phyloP scores from a whole-genome alignment of 2,888 invertebrate species.

The Galerucella pusilla region DNA sequence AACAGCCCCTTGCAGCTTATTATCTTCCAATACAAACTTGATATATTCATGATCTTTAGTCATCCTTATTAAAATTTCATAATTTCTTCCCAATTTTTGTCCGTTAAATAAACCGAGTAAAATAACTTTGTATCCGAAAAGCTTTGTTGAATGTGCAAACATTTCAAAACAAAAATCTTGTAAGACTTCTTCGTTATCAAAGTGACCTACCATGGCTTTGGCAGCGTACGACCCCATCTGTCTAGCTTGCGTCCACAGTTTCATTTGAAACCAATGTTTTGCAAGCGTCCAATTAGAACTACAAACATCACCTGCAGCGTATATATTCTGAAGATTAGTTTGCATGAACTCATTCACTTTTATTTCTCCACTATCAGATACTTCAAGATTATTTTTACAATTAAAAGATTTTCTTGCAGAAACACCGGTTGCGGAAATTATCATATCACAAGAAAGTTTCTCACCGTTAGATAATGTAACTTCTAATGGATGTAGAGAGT shows the following conservation, averaged over 20 bases:
- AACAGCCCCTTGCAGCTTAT: conserved; percentile 91
- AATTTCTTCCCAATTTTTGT: conserved; percentile 82
- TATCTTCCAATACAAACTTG: conserved; percentile 87
- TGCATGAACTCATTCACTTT: conserved; percentile 87
- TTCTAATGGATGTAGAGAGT: conserved; percentile 74
- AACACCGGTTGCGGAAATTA: conserved; percentile 97
- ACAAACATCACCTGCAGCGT: conserved; percentile 96
- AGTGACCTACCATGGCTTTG: conserved; percentile 81
- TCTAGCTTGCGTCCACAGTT: conserved; percentile 97
- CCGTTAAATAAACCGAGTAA: conserved; percentile 93
- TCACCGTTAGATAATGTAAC: conserved; percentile 80
- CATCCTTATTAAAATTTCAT: conserved; percentile 86
- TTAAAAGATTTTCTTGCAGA: conserved; percentile 73
- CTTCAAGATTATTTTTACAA: conserved; percentile 68
- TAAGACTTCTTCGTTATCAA: conserved; percentile 72
- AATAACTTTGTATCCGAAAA: conserved; percentile 94
- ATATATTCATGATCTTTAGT: conserved; percentile 86
- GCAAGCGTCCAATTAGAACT: conserved; percentile 81
- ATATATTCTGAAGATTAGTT: conserved; percentile 82
- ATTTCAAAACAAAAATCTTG: conserved; percentile 98
- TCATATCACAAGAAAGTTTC: conserved; percentile 83
- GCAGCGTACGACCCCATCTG: conserved; percentile 98
- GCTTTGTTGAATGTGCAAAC: conserved; percentile 94
- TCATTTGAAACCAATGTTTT: conserved; percentile 92
- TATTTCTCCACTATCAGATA: conserved; percentile 83